Base-by-base conservation (phyloP, 2,113 vertebrate species). In the Rhinopithecus roxellana region DNA sequence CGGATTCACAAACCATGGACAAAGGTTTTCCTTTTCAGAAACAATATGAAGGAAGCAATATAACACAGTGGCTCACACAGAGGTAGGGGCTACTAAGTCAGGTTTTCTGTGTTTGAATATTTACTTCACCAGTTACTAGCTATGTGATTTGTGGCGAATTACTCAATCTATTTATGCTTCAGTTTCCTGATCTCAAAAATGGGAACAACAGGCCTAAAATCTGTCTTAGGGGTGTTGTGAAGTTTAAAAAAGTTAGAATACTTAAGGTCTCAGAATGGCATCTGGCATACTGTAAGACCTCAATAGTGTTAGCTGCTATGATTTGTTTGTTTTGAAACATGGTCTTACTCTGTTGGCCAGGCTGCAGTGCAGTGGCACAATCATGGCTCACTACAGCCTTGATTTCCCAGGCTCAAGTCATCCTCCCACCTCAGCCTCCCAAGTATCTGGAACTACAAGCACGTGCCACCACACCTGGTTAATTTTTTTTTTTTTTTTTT, bases 21-120 rank as follows among this genome's bases (percentile, higher is more conserved):
- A n/a, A 14, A 96, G 38, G 52, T 97, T 22, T 10, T 13, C 17
- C 50, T 70, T 64, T 81, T 89, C 92, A 97, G 79, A 96, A 97
- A 97, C 89, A 17, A 83, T 96, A 87, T 77, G 59, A 90, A 94
- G 50, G 81, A 86, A 79, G n/a, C 32, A 38, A 43, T 30, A 67
- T 77, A 61, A 23, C 96, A 81, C 1, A 55, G 48, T 16, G 7
- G 10, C 79, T 87, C 57, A 50, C 61, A 64, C 27, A 64, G 27
- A 92, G 20, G 4, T 35, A 94, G 6, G 10, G 4, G 22, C 18
- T 86, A 87, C 22, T 22, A 17, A 67, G 10, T 82, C 17, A 85
- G 48, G 8, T 6, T 75, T n/a, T 61, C 83, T 95, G 10, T 40
- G 30, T 92, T 18, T 87, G 59, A 90, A 45, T 59, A 78, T 45